Evolutionary conservation across 2,113 vertebrate genomes (phyloP), one percentile per base, ranked within the genome.

Genomic region (Pelecanoides urinatrix): DNA sequence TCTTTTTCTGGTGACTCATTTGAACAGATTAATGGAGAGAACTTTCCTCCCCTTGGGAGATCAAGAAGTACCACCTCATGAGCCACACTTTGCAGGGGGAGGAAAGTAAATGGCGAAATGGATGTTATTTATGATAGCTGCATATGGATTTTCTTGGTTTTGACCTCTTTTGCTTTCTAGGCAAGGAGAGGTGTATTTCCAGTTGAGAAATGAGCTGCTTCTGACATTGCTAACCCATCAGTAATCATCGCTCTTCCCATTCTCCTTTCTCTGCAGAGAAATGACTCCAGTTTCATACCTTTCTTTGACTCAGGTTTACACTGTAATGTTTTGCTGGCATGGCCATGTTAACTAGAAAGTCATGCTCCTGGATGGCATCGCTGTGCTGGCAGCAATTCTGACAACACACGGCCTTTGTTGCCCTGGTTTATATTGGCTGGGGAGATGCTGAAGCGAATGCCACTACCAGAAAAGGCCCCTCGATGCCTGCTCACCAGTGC

Each of bases 401-500:
- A 36, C 38, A 79, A 32, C 11, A 22, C 27, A 38, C 58, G 50
- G 34, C 45, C 76, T 90, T 53, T 74, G 9, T 68, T 86, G 22
- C 17, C 17, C 50, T 79, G 47, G 14, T 86, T 91, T 71, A 1
- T 45, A 7, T 36, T 74, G 42, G 11, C 0, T 72, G 44, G 25
- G 32, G 32, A 81, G 38, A 61, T 44, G 20, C 45, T 74, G n/a
- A 71, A 84, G 68, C 4, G 3, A 89, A 72, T 68, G 18, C 16
- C 11, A 2, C 42, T 67, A 30, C 23, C 44, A 40, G 58, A 56
- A 86, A 52, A 81, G 29, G 23, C 21, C 34, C 16, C 22, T 81
- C 0, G 5, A 0, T 42, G 34, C 17, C n/a, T 76, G 18, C 50
- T 92, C 3, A 26, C 30, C 1, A 0, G 22, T 78, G 44, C 23